These are phyloP conservation scores for Strongylocentrotus purpuratus DNA, from an alignment of 35 echinoderm and acorn worm genomes.

Conservation along the genomic window DNA sequence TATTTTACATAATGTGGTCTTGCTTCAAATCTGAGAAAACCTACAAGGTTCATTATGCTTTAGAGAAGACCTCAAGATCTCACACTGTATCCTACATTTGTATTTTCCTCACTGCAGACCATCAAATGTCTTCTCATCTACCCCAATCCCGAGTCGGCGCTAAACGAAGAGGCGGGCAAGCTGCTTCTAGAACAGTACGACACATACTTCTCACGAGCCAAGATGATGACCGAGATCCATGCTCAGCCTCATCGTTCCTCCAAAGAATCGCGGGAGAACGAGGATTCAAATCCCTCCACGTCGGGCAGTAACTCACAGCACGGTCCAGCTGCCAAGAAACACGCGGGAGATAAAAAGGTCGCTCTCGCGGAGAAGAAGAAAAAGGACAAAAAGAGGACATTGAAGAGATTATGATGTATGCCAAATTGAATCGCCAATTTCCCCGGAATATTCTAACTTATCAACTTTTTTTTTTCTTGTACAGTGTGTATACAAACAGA, in stretches of 20 bases:
- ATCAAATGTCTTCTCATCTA: slow-evolving; percentile 99
- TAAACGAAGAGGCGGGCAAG: slow-evolving; percentile 98
- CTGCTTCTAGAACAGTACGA: slow-evolving; percentile 97
- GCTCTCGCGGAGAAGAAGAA: slow-evolving; percentile 91
- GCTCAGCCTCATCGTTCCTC: slow-evolving; percentile 69
- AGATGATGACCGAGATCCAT: slow-evolving; percentile 99
- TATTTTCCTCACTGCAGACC: slow-evolving; percentile 60
- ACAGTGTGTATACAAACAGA: slow-evolving; percentile 24
- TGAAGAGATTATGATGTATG: slow-evolving; percentile 97
- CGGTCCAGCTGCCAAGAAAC: slow-evolving; percentile 84
- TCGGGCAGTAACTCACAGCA: slow-evolving; percentile 48
- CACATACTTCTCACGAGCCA: slow-evolving; percentile 88
- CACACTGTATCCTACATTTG: neutral
- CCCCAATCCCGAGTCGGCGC: slow-evolving; percentile 96
- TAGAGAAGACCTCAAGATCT: no score
- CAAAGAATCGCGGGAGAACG: slow-evolving; percentile 71
- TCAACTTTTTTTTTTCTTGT: slow-evolving; percentile 15
- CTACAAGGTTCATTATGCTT: no score
- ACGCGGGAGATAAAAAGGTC: slow-evolving; percentile 94
- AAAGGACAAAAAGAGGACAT: slow-evolving; percentile 91
- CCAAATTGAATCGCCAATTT: slow-evolving; percentile 9
- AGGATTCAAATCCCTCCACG: slow-evolving; percentile 74
- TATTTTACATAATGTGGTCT: no score
- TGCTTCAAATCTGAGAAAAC: no score
- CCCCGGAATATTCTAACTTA: neutral